Evolutionary conservation across 2,797 vertebrate genomes (phyloP), one percentile per base, ranked within the genome.

Genomic region (Typhlichthys subterraneus): DNA sequence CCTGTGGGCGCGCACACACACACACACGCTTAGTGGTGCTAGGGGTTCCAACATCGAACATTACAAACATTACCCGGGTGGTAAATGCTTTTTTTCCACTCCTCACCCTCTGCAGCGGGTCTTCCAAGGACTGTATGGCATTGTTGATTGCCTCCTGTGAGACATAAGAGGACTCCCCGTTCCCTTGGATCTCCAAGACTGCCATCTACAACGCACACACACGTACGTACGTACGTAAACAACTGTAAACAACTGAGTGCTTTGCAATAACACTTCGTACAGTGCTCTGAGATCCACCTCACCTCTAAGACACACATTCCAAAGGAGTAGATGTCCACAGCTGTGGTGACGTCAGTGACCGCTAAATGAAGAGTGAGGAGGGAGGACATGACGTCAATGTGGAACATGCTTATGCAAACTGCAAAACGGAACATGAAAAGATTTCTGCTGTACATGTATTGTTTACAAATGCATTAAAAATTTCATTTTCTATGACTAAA

Each of bases 231-330:
- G 4, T 51, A 55, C 2, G 15, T 42, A 51, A 1, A 10, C 12
- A 7, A 31, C 53, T 3, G 12, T 23, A 17, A 42, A 29, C 15
- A 23, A 38, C 17, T 14, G 11, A 52, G 47, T n/a, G 9, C 46
- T 15, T 56, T 4, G 12, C 15, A 3, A 14, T 45, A 0, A n/a
- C 47, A 9, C 5, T 48, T 12, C 4, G 47, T 48, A 48, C 10
- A 1, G 49, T 17, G 6, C 31, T 45, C 53, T 15, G 5, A 9
- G 7, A 45, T 19, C 14, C 46, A 38, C 57, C 69, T 90, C 73
- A 93, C 97, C 95, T 99, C 97, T 83, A 99, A 90, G 15, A 96
- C 97, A 89, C 97, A 99, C 95, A 99, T 98, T 83, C 97, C 97
- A 50, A 99, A 99, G 33, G 97, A 99, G 81, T 99, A 99, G 81